These are phyloP conservation scores for Telmatherina bonti DNA, from an alignment of 2,797 vertebrate species.

Conservation along the genomic window DNA sequence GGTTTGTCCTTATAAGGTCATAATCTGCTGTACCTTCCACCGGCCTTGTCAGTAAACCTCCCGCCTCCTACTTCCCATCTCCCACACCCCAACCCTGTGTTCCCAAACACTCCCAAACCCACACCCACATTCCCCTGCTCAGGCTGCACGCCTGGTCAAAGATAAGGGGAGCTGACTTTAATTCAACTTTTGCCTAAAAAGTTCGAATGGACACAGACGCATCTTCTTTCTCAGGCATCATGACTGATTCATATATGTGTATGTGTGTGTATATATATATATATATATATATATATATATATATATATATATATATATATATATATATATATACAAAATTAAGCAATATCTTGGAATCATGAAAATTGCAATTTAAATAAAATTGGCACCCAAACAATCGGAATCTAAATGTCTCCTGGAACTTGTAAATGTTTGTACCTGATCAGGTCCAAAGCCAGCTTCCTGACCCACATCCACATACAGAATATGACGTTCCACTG, in stretches of 20 bases:
- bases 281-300: too few relatives aligned
- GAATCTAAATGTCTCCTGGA: constrained; percentile 7
- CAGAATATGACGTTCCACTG: neutral
- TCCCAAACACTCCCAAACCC: constrained; percentile 52
- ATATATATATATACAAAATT: too few relatives aligned
- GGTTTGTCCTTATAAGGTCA: constrained; percentile 78
- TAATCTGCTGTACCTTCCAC: constrained; percentile 51
- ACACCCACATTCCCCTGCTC: constrained; percentile 64
- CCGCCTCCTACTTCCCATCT: constrained; percentile 60
- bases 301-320: too few relatives aligned
- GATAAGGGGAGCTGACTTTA: constrained; percentile 40
- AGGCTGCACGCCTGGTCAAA: constrained; percentile 44
- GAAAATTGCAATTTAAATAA: too few relatives aligned
- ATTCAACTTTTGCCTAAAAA: constrained; percentile 1
- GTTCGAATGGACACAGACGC: neutral
- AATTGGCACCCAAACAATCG: too few relatives aligned
- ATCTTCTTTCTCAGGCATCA: neutral
- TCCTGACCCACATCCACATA: constrained; percentile 17
- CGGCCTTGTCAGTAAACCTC: constrained; percentile 48
- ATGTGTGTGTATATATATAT: too few relatives aligned
- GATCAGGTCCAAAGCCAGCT: constrained; percentile 17
- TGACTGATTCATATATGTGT: neutral
- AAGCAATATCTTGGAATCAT: too few relatives aligned
- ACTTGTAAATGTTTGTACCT: constrained; percentile 31
- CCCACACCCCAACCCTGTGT: constrained; percentile 53